A percentile compares a stretch with the other conserved stretches of the same genome.
Evolutionary conservation across 2,113 vertebrate genomes (phyloP).

Genomic region (Hystrix cristata): DNA sequence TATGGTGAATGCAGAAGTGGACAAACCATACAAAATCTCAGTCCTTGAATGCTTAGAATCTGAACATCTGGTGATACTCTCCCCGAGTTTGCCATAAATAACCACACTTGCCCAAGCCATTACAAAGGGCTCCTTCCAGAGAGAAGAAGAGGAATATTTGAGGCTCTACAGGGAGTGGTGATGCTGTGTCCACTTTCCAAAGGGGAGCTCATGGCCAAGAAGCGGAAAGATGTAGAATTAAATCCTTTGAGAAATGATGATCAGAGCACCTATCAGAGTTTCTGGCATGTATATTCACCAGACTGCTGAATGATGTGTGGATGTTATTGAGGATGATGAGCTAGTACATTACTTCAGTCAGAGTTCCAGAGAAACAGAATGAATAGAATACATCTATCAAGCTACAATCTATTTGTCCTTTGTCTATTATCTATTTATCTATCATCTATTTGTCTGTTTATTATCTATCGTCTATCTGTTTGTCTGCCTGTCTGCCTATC

Average conservation of each 20-base stretch:
- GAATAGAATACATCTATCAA: too few species aligned
- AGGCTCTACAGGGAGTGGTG: too few species aligned
- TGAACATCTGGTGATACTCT: not conserved
- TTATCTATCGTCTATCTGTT: too few species aligned
- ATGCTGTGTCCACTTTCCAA: not conserved
- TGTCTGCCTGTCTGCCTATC: too few species aligned
- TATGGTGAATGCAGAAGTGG: rapidly evolving
- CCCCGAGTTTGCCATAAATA: not conserved
- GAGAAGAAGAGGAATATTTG: not conserved
- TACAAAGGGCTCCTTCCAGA: not conserved
- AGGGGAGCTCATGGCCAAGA: not conserved
- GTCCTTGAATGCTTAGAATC: not conserved
- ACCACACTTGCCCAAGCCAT: not conserved
- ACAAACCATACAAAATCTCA: not conserved
- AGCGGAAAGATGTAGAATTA: not conserved
- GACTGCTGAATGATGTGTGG: not conserved
- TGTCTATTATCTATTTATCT: too few species aligned
- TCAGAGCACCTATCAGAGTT: not conserved
- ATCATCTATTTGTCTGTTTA: too few species aligned
- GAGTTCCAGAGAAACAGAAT: not conserved
- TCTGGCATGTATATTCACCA: not conserved
- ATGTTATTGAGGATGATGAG: too few species aligned
- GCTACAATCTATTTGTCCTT: too few species aligned
- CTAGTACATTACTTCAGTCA: not conserved
- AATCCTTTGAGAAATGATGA: not conserved